phyloP scores from a whole-genome alignment of 2,888 invertebrate species.

The Aplocera efformata region DNA sequence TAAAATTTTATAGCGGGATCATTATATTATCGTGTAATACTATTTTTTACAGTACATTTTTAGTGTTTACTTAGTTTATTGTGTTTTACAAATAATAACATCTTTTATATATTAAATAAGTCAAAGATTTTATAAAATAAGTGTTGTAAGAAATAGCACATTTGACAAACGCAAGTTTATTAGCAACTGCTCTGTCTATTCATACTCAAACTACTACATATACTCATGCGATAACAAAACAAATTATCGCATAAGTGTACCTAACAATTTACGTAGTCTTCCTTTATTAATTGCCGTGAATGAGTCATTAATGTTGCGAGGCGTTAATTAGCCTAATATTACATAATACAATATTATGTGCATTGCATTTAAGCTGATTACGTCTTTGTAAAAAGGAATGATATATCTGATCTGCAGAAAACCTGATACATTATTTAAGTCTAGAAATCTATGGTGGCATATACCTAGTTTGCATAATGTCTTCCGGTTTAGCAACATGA shows the following conservation, averaged over 20 bases:
- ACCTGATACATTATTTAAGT: constrained; percentile 6
- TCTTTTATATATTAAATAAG: no score
- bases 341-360: constrained; percentile 7
- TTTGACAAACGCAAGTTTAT: neutral
- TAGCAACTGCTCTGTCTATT: no score
- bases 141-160: neutral
- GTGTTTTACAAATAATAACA: no score
- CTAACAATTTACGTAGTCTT: neutral
- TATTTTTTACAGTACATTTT: no score
- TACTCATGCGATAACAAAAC: no score
- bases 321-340: constrained; percentile 10
- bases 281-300: neutral
- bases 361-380: constrained; percentile 13
- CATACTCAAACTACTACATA: no score
- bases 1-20: no score
- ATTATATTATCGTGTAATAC: no score
- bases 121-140: no score
- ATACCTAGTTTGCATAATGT: neutral
- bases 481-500: constrained; percentile 2
- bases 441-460: constrained; percentile 1
- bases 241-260: no score
- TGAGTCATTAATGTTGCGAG: constrained; percentile 12
- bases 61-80: no score
- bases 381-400: constrained; percentile 8
- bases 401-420: constrained; percentile 9